A percentile compares a stretch with the other conserved stretches of the same genome.
These are phyloP conservation scores for Enteromius argenteus DNA, from an alignment of 2,797 vertebrate genomes.

Conservation along the genomic window DNA sequence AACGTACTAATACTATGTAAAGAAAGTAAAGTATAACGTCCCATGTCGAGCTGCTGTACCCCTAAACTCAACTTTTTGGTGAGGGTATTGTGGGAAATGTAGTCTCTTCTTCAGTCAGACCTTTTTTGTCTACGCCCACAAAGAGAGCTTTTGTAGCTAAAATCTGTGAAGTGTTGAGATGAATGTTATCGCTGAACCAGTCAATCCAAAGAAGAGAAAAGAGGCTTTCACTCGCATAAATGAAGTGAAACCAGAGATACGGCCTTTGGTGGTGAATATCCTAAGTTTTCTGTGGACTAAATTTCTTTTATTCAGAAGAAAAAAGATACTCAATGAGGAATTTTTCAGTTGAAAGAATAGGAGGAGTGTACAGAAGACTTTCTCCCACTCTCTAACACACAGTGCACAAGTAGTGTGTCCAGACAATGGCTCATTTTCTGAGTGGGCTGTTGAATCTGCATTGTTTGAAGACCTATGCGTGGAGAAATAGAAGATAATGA, in stretches of 20 bases:
- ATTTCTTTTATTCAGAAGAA: constrained; percentile 26
- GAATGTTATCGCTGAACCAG: constrained; percentile 59
- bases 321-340: constrained; percentile 15
- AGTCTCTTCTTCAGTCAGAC: constrained; percentile 37
- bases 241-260: constrained; percentile 50
- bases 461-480: neutral
- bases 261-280: constrained; percentile 32
- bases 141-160: constrained; percentile 56
- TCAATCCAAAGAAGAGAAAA: constrained; percentile 55
- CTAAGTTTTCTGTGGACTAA: neutral
- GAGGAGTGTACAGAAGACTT: constrained; percentile 18
- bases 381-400: neutral
- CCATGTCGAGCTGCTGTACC: neutral
- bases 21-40: neutral
- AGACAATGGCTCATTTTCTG: neutral
- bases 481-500: neutral
- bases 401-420: neutral
- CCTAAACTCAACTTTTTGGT: no score
- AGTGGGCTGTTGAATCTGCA: constrained; percentile 10
- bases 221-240: constrained; percentile 51
- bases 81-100: constrained; percentile 38
- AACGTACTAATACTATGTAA: neutral
- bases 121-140: constrained; percentile 57
- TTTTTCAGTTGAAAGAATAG: constrained; percentile 14
- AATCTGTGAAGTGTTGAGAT: constrained; percentile 54